Base-by-base conservation (phyloP, 2,113 vertebrate genomes). In the Gambusia affinis region DNA sequence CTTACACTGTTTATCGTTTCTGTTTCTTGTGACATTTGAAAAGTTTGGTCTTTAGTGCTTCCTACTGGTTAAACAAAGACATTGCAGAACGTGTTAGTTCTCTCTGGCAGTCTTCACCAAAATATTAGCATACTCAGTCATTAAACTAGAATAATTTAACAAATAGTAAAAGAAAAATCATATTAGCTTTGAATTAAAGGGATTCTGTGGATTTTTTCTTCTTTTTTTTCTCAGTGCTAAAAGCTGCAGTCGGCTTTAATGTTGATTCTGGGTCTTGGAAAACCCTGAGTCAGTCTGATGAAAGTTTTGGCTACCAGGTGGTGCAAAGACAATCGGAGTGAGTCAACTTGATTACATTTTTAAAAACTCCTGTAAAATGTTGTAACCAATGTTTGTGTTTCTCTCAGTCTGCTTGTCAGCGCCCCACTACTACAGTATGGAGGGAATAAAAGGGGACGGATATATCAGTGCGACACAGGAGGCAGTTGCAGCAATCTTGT, bases 241-340 rank as follows among this genome's bases (percentile, higher is more conserved):
- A 86, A 60, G 66, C 28, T 30, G 60, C 66, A 4, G 22, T 79
- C 57, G 72, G 81, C 54, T 94, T 92, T 24, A 94, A 94, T 60
- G 83, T 94, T 3, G 92, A 94, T 5, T 75, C 91, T 15, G 66
- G 39, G 15, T 47, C 89, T 35, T 95, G 93, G 93, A 91, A 57
- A 62, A 10, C 29, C 2, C 62, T 93, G 31, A 79, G 0, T 0
- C 12, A 68, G 0, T 0, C 12, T 33, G 82, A 76, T 44, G 44
- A 57, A 64, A 85, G 90, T 42, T 95, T 95, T 78, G 94, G 94
- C 37, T 92, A 94, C 80, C 88, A 92, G 77, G 90, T 94, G 63
- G 88, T 93, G 66, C 93, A 94, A 78, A 83, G 78, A 79, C 3
- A 0, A 19, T 2, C 4, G 2, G 67, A 81, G 90, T 92, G 73